These are phyloP conservation scores for Holothuria glaberrima DNA, from an alignment of 35 echinoderm and acorn worm species.

Conservation along the genomic window DNA sequence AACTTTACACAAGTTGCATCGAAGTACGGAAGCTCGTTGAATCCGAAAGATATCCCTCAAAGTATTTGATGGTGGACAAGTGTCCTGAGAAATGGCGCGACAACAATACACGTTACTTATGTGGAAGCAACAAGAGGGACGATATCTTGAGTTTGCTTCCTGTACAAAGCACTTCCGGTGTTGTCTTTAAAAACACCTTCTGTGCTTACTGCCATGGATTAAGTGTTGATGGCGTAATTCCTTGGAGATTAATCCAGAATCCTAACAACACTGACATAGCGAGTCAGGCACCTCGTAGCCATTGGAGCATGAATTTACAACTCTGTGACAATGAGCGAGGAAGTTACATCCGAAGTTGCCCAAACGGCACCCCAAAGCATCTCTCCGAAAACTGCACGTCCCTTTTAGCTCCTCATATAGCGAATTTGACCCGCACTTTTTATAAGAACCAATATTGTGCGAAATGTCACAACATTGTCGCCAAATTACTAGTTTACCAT, in stretches of 20 bases:
- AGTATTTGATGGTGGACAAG: slow-evolving; percentile 1
- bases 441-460: neutral
- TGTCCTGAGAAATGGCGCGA: neutral
- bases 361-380: no score
- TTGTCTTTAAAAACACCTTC: slow-evolving; percentile 18
- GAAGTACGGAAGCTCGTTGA: neutral
- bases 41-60: neutral
- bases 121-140: no score
- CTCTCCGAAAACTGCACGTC: no score
- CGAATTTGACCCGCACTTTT: neutral
- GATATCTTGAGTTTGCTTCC: slow-evolving; percentile 29
- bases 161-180: neutral
- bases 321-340: no score
- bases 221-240: neutral
- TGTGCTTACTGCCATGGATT: slow-evolving; percentile 33
- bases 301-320: slow-evolving; percentile 3
- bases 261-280: neutral
- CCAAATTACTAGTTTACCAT: neutral
- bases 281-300: neutral
- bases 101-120: neutral
- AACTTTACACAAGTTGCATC: slow-evolving; percentile 19
- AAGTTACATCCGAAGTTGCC: no score
- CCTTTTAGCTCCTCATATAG: neutral
- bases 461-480: neutral
- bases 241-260: neutral